These are phyloP conservation scores for Sporophila hypoxantha DNA, from an alignment of 2,113 vertebrate genomes.

Conservation along the genomic window DNA sequence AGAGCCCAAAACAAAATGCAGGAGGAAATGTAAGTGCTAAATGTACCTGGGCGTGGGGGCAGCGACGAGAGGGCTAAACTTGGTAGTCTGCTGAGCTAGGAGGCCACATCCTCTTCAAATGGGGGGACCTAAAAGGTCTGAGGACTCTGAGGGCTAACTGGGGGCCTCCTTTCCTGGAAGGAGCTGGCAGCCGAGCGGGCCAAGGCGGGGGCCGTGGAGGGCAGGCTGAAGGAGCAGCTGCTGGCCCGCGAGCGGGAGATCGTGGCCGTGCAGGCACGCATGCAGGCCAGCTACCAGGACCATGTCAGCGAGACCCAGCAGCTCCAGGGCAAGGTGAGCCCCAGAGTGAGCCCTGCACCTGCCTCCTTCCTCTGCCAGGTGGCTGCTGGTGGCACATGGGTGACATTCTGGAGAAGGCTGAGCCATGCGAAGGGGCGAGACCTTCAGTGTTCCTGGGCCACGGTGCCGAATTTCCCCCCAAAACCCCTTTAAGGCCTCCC, in stretches of 20 bases:
- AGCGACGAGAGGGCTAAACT: not conserved
- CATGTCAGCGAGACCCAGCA: slow-evolving; percentile 83
- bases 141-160: not conserved
- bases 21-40: not conserved
- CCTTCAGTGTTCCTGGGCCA: accelerated
- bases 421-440: accelerated
- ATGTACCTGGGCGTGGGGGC: not conserved
- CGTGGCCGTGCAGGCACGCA: slow-evolving; percentile 80
- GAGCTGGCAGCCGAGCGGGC: slow-evolving; percentile 83
- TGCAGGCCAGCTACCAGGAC: slow-evolving; percentile 92
- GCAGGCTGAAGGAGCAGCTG: slow-evolving; percentile 85
- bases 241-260: slow-evolving; percentile 81
- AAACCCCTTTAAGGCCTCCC: not conserved
- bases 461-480: not conserved
- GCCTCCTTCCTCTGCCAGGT: not conserved
- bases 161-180: slow-evolving; percentile 51
- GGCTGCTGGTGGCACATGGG: not conserved
- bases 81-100: not conserved
- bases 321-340: slow-evolving; percentile 85
- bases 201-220: slow-evolving; percentile 74
- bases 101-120: not conserved
- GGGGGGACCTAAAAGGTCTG: not conserved
- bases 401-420: not conserved
- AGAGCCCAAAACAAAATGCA: not conserved
- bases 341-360: not conserved